phyloP scores from a whole-genome alignment of 2,797 vertebrate genomes.

The Mus spretus region DNA sequence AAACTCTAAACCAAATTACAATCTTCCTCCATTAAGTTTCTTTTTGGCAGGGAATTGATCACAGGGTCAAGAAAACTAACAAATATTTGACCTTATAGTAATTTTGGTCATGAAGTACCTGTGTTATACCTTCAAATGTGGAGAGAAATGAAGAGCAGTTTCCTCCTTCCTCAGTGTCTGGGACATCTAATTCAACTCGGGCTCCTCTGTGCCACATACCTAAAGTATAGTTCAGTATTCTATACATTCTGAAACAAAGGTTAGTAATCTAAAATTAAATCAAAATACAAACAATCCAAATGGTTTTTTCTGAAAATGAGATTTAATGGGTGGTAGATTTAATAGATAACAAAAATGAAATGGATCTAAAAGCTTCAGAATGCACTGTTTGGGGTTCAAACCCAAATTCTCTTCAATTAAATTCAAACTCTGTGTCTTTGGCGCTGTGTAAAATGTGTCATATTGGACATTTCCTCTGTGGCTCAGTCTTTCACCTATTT shows the following conservation, averaged over 20 bases:
- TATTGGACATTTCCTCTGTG: not conserved
- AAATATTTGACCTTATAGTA: not conserved
- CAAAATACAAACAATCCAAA: not conserved
- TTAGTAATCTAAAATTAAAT: slow-evolving; percentile 33
- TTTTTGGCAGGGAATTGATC: not conserved
- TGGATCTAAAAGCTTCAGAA: not conserved
- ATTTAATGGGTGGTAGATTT: not conserved
- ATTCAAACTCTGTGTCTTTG: not conserved
- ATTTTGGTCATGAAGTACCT: not conserved
- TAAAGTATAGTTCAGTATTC: not conserved
- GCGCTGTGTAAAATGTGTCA: not conserved
- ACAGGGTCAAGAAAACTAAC: not conserved
- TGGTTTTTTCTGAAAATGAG: not conserved
- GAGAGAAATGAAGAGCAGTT: not conserved
- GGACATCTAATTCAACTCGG: not conserved
- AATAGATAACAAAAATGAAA: not conserved
- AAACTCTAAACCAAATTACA: not conserved
- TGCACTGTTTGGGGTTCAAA: not conserved
- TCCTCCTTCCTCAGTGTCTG: not conserved
- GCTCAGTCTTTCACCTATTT: not conserved
- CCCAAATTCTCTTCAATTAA: not conserved
- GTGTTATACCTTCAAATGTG: not conserved
- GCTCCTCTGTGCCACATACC: not conserved
- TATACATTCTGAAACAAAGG: not conserved
- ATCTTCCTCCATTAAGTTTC: not conserved